Evolutionary conservation across 2,797 vertebrate species (phyloP).

Genomic region (Platalea minor): DNA sequence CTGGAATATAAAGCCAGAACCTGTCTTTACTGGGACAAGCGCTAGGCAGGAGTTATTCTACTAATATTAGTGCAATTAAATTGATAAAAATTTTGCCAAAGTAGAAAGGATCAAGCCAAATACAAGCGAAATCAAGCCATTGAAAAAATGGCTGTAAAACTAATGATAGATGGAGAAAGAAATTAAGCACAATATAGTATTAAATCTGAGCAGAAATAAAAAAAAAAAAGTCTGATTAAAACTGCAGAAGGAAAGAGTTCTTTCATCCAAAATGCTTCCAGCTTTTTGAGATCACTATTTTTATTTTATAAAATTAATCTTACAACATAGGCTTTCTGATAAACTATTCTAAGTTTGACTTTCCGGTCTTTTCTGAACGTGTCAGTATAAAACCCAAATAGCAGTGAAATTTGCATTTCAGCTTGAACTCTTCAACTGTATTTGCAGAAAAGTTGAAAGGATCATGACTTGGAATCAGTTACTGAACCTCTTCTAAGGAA

Average conservation of each 20-base stretch:
- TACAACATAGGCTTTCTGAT: neutral
- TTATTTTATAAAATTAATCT: constrained; percentile 22
- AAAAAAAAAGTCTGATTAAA: neutral
- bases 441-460: constrained; percentile 13
- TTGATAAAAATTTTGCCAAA: neutral
- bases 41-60: neutral
- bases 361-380: constrained; percentile 7
- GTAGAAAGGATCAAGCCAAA: neutral
- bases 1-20: neutral
- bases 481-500: neutral
- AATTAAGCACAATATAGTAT: neutral
- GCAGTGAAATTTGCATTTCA: neutral
- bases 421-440: neutral
- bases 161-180: neutral
- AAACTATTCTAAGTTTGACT: constrained; percentile 10
- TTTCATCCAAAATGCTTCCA: neutral
- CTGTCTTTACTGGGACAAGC: neutral
- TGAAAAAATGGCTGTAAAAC: neutral
- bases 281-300: constrained; percentile 2
- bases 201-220: neutral
- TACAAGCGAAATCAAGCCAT: neutral
- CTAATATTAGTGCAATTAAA: neutral
- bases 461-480: neutral
- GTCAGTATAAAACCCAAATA: neutral
- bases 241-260: neutral